Percentiles rank a stretch among this genome's conserved stretches.
Conservation (phyloP, 2,797 vertebrate species). For the Spinibarbus caldwelli region DNA sequence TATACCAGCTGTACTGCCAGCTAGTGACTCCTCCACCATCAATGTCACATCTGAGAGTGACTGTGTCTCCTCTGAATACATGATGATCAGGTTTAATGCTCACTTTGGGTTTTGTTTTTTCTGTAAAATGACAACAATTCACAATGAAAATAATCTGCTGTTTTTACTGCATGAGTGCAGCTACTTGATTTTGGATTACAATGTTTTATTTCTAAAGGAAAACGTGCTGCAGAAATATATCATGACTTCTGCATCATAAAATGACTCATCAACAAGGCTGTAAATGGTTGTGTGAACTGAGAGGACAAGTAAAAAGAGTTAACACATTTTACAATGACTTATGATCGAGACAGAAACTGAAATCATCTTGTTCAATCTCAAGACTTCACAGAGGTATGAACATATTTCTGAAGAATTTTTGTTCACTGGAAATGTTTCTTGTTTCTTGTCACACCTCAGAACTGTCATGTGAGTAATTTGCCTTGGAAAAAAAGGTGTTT, state of each 20-base stretch:
- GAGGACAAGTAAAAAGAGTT: background rate
- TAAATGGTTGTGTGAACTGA: background rate
- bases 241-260: background rate
- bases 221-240: background rate
- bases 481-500: background rate
- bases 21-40: no score
- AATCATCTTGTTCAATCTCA: background rate
- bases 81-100: background rate
- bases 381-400: background rate
- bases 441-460: background rate
- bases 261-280: background rate
- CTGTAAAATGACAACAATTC: background rate
- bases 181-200: background rate
- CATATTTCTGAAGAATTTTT: background rate
- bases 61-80: background rate
- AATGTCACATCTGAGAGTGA: no score
- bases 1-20: no score
- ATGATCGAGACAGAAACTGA: background rate
- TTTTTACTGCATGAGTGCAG: background rate
- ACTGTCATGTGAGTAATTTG: background rate
- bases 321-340: background rate
- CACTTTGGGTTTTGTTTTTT: background rate
- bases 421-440: background rate
- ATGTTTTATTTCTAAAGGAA: background rate
- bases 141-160: background rate